Evolutionary conservation across 2,888 invertebrate genomes (phyloP).

Genomic region (Drosophila hamatofila): DNA sequence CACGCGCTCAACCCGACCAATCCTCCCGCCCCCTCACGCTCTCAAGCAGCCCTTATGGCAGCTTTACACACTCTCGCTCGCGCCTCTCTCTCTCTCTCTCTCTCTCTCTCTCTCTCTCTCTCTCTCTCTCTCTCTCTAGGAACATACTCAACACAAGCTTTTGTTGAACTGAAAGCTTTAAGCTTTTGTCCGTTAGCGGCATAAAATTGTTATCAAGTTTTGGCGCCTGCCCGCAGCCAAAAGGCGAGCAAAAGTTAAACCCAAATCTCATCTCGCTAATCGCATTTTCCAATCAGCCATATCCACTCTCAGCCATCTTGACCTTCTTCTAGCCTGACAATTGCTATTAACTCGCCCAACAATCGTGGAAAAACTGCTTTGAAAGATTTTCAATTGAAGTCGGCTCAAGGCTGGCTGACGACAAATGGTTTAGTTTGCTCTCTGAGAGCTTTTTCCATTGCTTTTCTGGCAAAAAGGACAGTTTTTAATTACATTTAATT

Average conservation of each 20-base stretch:
- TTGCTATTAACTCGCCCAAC: constrained; percentile 19
- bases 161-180: constrained; percentile 24
- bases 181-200: constrained; percentile 51
- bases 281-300: constrained; percentile 65
- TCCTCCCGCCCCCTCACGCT: not conserved
- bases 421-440: not conserved
- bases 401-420: not conserved
- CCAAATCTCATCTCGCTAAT: constrained; percentile 72
- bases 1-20: constrained; percentile 45
- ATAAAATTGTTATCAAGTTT: constrained; percentile 42
- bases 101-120: constrained; percentile 9
- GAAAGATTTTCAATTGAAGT: not conserved
- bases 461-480: not conserved
- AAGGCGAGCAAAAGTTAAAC: constrained; percentile 22
- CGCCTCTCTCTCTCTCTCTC: constrained; percentile 10
- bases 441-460: not conserved
- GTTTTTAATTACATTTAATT: not conserved
- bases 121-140: not conserved
- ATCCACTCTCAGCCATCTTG: constrained; percentile 13
- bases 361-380: not conserved
- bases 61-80: constrained; percentile 27
- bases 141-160: constrained; percentile 70
- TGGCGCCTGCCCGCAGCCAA: constrained; percentile 64
- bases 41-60: constrained; percentile 26
- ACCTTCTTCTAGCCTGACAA: not conserved